Percentiles rank a stretch among this genome's conserved stretches.
These are phyloP conservation scores for Bucco capensis DNA, from an alignment of 2,113 vertebrate genomes.

Conservation along the genomic window DNA sequence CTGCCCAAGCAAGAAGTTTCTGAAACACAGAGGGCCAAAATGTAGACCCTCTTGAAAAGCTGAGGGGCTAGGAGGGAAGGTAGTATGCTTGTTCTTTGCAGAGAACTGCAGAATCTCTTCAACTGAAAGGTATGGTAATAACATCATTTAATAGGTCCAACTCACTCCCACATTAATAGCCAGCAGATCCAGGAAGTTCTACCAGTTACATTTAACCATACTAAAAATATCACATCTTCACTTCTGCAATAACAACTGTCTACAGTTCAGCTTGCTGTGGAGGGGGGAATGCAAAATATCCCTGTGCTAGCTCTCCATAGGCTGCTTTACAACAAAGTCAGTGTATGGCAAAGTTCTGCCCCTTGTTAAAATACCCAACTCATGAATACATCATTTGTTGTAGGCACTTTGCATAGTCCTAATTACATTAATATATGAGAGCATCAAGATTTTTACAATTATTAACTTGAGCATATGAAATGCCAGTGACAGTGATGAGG, in stretches of 20 bases:
- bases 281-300: not conserved
- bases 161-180: not conserved
- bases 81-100: not conserved
- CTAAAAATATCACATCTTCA: not conserved
- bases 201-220: not conserved
- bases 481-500: not conserved
- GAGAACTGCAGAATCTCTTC: not conserved
- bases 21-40: not conserved
- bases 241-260: not conserved
- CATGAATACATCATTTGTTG: not conserved
- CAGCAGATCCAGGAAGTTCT: not conserved
- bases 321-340: not conserved
- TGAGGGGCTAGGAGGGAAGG: not conserved
- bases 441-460: not conserved
- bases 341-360: not conserved
- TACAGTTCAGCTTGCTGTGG: not conserved
- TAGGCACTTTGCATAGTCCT: not conserved
- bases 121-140: not conserved
- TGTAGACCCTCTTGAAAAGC: not conserved
- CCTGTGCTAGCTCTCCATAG: not conserved
- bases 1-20: not conserved
- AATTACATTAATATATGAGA: not conserved
- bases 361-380: not conserved
- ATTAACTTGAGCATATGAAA: not conserved
- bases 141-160: not conserved